These are phyloP conservation scores for Agonopterix subpropinquella DNA, from an alignment of 2,888 invertebrate species.

Conservation along the genomic window DNA sequence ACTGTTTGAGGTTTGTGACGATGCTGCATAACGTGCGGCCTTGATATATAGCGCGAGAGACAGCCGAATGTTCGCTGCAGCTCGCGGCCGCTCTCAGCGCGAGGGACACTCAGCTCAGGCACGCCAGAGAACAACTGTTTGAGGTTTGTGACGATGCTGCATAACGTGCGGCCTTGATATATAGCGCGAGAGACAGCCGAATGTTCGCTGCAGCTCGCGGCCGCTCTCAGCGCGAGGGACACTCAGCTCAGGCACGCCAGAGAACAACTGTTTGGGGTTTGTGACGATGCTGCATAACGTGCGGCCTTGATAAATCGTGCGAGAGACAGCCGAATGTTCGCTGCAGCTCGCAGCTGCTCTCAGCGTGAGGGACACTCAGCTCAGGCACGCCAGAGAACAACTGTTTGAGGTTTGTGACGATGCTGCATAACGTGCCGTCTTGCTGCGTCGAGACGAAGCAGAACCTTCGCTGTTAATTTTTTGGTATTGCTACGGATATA, in stretches of 20 bases:
- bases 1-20: conserved; percentile 80
- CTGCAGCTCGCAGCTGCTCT: conserved; percentile 86
- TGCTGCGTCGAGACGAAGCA: no score
- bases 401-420: conserved; percentile 80
- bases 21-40: neutral
- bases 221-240: conserved; percentile 91
- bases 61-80: conserved; percentile 88
- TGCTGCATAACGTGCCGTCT: neutral
- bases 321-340: conserved; percentile 63
- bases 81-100: conserved; percentile 92
- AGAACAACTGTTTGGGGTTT: conserved; percentile 88
- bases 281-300: neutral
- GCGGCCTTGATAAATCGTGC: neutral
- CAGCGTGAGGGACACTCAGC: conserved; percentile 89
- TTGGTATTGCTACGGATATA: no score
- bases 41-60: conserved; percentile 79
- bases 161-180: neutral
- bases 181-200: conserved; percentile 88
- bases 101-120: conserved; percentile 89
- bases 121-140: conserved; percentile 89
- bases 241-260: conserved; percentile 89
- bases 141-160: conserved; percentile 73
- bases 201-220: conserved; percentile 88
- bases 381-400: conserved; percentile 90
- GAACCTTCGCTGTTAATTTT: no score